phyloP scores from a whole-genome alignment of 2,113 vertebrate species.

The Scartelaos histophorus region DNA sequence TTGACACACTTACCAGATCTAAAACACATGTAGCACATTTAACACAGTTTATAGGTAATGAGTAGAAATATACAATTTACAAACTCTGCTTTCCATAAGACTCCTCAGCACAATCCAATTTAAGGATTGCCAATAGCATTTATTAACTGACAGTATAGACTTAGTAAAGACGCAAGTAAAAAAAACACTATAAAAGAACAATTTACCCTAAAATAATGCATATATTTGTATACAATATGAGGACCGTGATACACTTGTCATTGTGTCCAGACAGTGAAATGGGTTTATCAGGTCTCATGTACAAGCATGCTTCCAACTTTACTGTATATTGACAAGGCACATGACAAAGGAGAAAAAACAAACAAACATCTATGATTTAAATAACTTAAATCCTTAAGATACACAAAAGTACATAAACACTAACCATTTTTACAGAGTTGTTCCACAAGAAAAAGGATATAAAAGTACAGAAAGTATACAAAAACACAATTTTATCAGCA shows the following conservation, averaged over 20 bases:
- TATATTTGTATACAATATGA: slow-evolving; percentile 15
- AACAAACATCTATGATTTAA: slow-evolving; percentile 65
- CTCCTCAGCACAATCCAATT: slow-evolving; percentile 1
- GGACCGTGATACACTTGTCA: slow-evolving; percentile 7
- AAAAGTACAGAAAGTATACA: slow-evolving; percentile 48
- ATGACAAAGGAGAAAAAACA: slow-evolving; percentile 47
- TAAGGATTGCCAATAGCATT: background rate
- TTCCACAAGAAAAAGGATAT: slow-evolving; percentile 32
- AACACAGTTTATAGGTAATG: slow-evolving; percentile 26
- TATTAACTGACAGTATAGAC: background rate
- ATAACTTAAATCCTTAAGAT: slow-evolving; percentile 72
- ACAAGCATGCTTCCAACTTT: slow-evolving; percentile 65
- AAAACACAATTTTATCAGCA: slow-evolving; percentile 36
- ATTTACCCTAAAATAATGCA: slow-evolving; percentile 30
- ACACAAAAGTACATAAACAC: slow-evolving; percentile 59
- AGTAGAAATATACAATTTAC: slow-evolving; percentile 64
- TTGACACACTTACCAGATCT: slow-evolving; percentile 22
- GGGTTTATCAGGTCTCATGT: slow-evolving; percentile 44
- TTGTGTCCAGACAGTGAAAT: slow-evolving; percentile 31
- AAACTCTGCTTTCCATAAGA: slow-evolving; percentile 5
- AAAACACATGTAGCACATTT: slow-evolving; percentile 24
- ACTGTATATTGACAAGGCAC: slow-evolving; percentile 64
- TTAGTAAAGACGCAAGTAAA: slow-evolving; percentile 10
- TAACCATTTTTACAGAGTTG: slow-evolving; percentile 46
- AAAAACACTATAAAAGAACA: slow-evolving; percentile 15